Evolutionary conservation across 1,140 invertebrate species (phyloP).

Genomic region (Bombus haemorrhoidalis): DNA sequence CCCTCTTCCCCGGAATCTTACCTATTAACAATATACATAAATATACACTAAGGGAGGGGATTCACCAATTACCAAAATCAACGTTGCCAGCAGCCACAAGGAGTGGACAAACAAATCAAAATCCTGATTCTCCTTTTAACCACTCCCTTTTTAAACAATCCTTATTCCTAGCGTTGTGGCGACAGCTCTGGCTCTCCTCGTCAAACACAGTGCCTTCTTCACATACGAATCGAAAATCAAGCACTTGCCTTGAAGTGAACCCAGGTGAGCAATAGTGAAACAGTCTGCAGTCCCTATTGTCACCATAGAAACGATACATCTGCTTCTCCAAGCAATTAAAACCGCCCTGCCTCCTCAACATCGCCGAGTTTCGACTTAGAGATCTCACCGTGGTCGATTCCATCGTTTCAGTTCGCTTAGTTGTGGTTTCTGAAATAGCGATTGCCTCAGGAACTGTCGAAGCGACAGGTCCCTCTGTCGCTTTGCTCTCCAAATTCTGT

Average conservation of each 20-base stretch:
- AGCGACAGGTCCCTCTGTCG: background rate
- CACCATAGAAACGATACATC: conserved; percentile 84
- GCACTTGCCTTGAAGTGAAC: conserved; percentile 83
- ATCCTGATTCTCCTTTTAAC: conserved; percentile 35
- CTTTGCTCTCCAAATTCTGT: background rate
- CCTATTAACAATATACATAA: conserved; percentile 63
- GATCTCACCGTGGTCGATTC: conserved; percentile 11
- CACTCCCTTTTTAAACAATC: conserved; percentile 74
- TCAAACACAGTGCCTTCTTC: conserved; percentile 84
- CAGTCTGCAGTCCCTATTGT: conserved; percentile 83
- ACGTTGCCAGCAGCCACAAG: conserved; percentile 48
- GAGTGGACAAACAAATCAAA: background rate
- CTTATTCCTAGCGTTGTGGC: conserved; percentile 68
- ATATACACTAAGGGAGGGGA: conserved; percentile 69
- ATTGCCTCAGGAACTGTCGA: background rate
- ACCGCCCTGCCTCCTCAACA: conserved; percentile 44
- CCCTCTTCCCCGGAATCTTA: conserved; percentile 45
- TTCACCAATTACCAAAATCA: conserved; percentile 81
- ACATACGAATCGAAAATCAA: conserved; percentile 85
- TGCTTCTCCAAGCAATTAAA: conserved; percentile 85
- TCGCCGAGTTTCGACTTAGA: background rate
- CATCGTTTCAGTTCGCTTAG: background rate
- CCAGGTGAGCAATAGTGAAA: conserved; percentile 86
- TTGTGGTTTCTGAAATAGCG: background rate
- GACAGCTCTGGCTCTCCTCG: conserved; percentile 83